Conservation (phyloP, 2,113 vertebrate species). For the Aplodontia rufa region DNA sequence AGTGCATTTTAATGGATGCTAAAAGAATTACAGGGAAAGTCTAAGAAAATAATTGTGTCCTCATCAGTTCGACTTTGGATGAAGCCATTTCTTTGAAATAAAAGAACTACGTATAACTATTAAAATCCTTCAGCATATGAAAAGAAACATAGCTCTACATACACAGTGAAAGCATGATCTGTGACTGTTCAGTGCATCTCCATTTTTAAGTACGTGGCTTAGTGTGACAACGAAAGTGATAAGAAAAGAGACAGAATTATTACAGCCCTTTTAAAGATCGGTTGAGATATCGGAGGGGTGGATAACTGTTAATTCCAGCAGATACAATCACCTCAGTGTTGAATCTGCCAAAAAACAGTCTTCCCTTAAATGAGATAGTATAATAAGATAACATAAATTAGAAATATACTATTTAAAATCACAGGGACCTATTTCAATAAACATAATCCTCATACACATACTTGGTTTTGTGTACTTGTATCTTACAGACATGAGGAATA, state of each 20-base stretch:
- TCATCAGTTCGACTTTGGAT: background rate
- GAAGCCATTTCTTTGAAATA: background rate
- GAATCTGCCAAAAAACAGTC: background rate
- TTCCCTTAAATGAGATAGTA: background rate
- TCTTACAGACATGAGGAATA: background rate
- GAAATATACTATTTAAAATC: background rate
- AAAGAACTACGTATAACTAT: background rate
- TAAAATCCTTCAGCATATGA: no score
- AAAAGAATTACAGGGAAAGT: background rate
- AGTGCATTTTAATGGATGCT: background rate
- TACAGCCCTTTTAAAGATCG: background rate
- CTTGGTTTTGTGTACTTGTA: background rate
- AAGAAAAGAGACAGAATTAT: no score
- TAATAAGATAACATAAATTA: background rate
- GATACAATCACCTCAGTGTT: background rate
- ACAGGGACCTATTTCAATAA: background rate
- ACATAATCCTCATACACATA: background rate
- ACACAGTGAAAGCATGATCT: fast-evolving
- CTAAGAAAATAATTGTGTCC: background rate
- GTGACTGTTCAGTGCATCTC: fast-evolving
- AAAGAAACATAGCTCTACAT: fast-evolving
- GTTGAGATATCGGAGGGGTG: background rate
- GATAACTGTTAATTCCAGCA: background rate
- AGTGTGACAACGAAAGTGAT: background rate
- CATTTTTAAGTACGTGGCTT: background rate